These are phyloP conservation scores for Margaritifera margaritifera DNA, from an alignment of 2,888 invertebrate species.

Conservation along the genomic window DNA sequence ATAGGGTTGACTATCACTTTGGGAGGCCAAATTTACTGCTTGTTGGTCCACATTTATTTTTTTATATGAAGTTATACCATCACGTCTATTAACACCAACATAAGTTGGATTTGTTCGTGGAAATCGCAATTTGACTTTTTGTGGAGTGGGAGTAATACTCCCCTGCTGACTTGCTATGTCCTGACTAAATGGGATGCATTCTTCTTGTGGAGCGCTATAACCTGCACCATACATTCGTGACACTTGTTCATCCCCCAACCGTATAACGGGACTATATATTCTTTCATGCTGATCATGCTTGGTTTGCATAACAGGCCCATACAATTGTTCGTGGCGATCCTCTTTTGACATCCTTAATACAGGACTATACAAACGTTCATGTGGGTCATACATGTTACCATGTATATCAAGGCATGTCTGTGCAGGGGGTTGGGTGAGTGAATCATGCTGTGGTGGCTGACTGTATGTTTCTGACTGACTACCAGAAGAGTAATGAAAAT, in stretches of 20 bases:
- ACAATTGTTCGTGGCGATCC: constrained; percentile 26
- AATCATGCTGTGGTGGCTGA: constrained; percentile 39
- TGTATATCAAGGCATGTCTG: constrained; percentile 15
- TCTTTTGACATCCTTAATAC: constrained; percentile 38
- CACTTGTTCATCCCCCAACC: constrained; percentile 13
- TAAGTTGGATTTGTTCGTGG: constrained; percentile 72
- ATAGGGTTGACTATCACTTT: constrained; percentile 26
- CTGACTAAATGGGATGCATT: constrained; percentile 64
- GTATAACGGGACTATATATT: constrained; percentile 41
- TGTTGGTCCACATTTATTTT: constrained; percentile 56
- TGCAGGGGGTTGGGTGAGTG: constrained; percentile 41
- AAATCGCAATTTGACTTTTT: constrained; percentile 68
- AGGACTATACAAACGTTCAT: constrained; percentile 44
- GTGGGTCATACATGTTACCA: constrained; percentile 39
- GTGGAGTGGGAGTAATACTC: constrained; percentile 48
- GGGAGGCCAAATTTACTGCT: constrained; percentile 39
- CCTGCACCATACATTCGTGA: no score
- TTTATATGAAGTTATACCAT: constrained; percentile 58
- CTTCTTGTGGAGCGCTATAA: constrained; percentile 26
- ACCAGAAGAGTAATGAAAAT: constrained; percentile 41
- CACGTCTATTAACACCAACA: constrained; percentile 62
- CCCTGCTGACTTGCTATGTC: constrained; percentile 62
- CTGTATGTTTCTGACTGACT: constrained; percentile 51
- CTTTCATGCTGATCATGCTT: constrained; percentile 36
- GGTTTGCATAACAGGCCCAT: constrained; percentile 25